Base-by-base conservation (phyloP, 1,140 invertebrate species). In the Samia ricini region DNA sequence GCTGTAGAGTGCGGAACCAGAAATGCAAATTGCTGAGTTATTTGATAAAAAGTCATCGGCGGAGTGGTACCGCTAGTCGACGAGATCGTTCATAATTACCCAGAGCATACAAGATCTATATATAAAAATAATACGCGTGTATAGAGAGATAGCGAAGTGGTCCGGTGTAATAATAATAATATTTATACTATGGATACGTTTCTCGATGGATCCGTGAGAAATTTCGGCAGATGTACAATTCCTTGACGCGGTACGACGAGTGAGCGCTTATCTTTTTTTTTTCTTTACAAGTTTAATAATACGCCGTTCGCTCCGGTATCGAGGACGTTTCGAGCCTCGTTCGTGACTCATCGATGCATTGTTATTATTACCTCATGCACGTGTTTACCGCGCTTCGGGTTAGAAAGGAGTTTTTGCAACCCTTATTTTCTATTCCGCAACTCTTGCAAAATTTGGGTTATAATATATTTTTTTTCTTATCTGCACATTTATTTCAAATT, bases 151-250 rank as follows among this genome's bases (percentile, higher is more conserved):
- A 78, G 74, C 76, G 66, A 69, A 79, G 71, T 76, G 64, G 77
- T 76, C 76, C 74, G 69, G 74, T 71, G 66, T 89, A 89, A 89
- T 89, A 89, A 89, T n/a, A n/a, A n/a, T n/a, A n/a, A n/a, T n/a
- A n/a, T n/a, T n/a, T n/a, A n/a, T 88, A 88, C 79, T 79, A 80
- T 81, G 10, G 6, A 76, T 78, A 72, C 64, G 75, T 69, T 76
- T 70, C 69, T 68, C 70, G 72, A 71, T 71, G 66, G 77, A 81
- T 72, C 80, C 85, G 88, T 90, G 88, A 90, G 85, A 89, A 90
- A 77, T 88, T 90, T 87, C 79, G 85, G 88, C 88, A 90, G 88
- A 90, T 90, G 88, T 88, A 88, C 85, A 89, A 87, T 88, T 87
- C 83, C 84, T 86, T 83, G 80, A 80, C 80, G 81, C 79, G 75